Conservation (phyloP, 2,113 vertebrate genomes). For the Chionodraco myersi region DNA sequence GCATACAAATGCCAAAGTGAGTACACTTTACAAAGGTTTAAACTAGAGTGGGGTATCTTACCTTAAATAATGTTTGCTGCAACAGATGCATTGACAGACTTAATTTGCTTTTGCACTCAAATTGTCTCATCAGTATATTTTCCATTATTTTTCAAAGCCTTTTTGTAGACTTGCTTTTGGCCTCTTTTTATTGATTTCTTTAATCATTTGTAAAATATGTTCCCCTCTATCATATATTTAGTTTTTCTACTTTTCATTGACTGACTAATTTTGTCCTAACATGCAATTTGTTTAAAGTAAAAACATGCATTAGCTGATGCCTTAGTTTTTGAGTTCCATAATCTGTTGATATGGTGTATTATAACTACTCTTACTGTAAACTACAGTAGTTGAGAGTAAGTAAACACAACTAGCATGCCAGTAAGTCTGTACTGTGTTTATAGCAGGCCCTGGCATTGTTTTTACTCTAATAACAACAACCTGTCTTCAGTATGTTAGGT, state of each 20-base stretch:
- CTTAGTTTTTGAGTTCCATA: neutral
- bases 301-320: too few relatives aligned
- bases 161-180: too few relatives aligned
- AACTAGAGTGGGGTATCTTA: neutral
- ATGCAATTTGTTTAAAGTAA: too few relatives aligned
- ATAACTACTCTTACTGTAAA: neutral
- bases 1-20: neutral
- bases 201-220: neutral
- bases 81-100: too few relatives aligned
- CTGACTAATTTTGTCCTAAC: too few relatives aligned
- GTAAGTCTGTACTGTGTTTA: slow-evolving; percentile 17
- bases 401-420: neutral
- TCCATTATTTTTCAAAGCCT: neutral
- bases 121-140: neutral
- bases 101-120: neutral
- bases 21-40: neutral
- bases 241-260: neutral
- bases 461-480: slow-evolving; percentile 34
- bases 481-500: slow-evolving; percentile 33
- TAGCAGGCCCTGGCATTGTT: slow-evolving; percentile 11
- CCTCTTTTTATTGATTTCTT: too few relatives aligned
- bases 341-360: neutral
- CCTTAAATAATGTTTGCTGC: neutral
- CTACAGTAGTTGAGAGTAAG: slow-evolving; percentile 21
- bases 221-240: neutral